Conservation (phyloP, 2,797 vertebrate species). For the Apodemus agrarius region DNA sequence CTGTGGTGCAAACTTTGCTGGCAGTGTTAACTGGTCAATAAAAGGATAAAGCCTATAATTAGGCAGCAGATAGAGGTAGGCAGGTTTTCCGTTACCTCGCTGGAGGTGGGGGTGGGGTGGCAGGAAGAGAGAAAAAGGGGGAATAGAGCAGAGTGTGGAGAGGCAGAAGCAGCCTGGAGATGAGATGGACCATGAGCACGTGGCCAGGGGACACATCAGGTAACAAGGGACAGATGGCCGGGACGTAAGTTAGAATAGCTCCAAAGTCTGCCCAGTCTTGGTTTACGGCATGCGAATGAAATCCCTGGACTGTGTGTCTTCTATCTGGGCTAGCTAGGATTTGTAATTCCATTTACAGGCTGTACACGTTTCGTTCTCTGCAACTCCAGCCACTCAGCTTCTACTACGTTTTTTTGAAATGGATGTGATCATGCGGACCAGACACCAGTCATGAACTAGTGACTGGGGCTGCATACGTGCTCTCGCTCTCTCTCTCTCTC, state of each 20-base stretch:
- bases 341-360: not conserved
- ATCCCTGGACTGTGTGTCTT: not conserved
- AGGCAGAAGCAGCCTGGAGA: not conserved
- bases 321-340: not conserved
- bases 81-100: not conserved
- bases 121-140: not conserved
- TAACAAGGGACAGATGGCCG: not conserved
- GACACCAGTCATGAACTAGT: not conserved
- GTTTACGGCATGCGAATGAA: not conserved
- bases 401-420: not conserved
- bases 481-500: too few species aligned
- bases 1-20: not conserved
- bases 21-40: not conserved
- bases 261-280: not conserved
- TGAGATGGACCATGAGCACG: not conserved
- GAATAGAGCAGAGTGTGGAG: not conserved
- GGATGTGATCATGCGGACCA: not conserved
- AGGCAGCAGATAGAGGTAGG: not conserved
- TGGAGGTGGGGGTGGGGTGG: not conserved
- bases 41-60: not conserved
- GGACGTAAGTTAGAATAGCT: not conserved
- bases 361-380: not conserved
- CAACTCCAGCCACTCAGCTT: not conserved
- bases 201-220: not conserved
- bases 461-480: not conserved